A percentile compares a stretch with the other conserved stretches of the same genome.
Conservation (phyloP, 2,888 invertebrate species). For the Polyploca ridens region DNA sequence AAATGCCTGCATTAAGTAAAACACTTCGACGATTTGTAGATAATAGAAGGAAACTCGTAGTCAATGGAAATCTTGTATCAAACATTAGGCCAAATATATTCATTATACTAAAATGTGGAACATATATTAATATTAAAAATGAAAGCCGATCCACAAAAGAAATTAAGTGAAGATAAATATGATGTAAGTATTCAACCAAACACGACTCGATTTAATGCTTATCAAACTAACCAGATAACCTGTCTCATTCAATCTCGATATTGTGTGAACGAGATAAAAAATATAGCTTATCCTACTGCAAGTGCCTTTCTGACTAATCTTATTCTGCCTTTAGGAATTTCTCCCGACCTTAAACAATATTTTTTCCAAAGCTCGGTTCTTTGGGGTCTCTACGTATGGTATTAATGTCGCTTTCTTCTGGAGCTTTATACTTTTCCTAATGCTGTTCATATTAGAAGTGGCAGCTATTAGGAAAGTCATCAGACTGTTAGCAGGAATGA, state of each 20-base stretch:
- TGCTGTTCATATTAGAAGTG: slow-evolving; percentile 46
- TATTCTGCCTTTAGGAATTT: slow-evolving; percentile 52
- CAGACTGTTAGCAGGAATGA: slow-evolving; percentile 41
- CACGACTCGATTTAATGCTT: too few relatives aligned
- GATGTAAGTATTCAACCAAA: slow-evolving; percentile 31
- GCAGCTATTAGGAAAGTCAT: slow-evolving; percentile 57
- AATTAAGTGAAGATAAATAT: slow-evolving; percentile 23
- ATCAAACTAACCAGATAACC: too few relatives aligned
- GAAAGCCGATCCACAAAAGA: slow-evolving; percentile 27
- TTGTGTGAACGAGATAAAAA: background rate
- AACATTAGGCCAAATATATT: background rate
- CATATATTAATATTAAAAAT: slow-evolving; percentile 21
- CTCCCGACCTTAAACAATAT: slow-evolving; percentile 47
- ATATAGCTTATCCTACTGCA: too few relatives aligned
- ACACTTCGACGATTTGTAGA: background rate
- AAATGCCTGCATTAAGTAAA: background rate
- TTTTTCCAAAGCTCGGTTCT: slow-evolving; percentile 52
- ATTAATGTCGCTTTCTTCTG: slow-evolving; percentile 38
- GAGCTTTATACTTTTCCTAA: slow-evolving; percentile 41
- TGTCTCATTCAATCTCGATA: background rate
- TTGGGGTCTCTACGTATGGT: slow-evolving; percentile 56
- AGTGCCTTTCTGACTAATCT: background rate
- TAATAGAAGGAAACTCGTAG: background rate
- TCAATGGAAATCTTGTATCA: background rate
- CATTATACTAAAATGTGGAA: background rate